These are phyloP conservation scores for Eristalinus sepulchralis DNA, from an alignment of 2,888 invertebrate species.

Conservation along the genomic window DNA sequence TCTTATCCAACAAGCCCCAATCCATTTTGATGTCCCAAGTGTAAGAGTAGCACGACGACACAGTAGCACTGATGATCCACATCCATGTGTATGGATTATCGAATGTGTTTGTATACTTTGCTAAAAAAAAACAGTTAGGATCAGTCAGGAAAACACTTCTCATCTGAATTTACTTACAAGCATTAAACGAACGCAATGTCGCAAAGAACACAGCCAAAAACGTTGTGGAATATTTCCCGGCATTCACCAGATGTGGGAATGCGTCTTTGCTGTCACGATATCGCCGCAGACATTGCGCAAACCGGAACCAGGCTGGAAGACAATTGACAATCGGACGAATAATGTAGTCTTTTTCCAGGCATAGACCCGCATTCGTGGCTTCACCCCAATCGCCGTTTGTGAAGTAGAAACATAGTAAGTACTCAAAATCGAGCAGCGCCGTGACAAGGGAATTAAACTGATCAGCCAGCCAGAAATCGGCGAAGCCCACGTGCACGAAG, in stretches of 20 bases:
- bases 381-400: constrained; percentile 88
- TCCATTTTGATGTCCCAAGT: constrained; percentile 99
- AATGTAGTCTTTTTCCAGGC: constrained; percentile 87
- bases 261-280: constrained; percentile 96
- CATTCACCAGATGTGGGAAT: constrained; percentile 98
- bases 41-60: constrained; percentile 97
- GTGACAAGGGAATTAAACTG: constrained; percentile 96
- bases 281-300: constrained; percentile 97
- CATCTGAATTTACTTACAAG: constrained; percentile 81
- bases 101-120: constrained; percentile 83
- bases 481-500: constrained; percentile 96
- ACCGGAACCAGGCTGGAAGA: constrained; percentile 98
- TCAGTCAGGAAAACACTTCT: neutral
- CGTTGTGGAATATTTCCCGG: constrained; percentile 98
- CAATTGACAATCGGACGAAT: constrained; percentile 93
- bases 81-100: constrained; percentile 93
- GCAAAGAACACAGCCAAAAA: constrained; percentile 96
- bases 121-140: constrained; percentile 79
- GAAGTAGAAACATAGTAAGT: constrained; percentile 94
- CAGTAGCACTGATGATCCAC: constrained; percentile 92
- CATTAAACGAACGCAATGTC: constrained; percentile 86
- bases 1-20: constrained; percentile 97
- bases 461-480: constrained; percentile 99
- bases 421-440: constrained; percentile 96
- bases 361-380: constrained; percentile 84